Evolutionary conservation across 2,113 vertebrate genomes (phyloP), one percentile per base, ranked within the genome.

Genomic region (Chroicocephalus ridibundus): DNA sequence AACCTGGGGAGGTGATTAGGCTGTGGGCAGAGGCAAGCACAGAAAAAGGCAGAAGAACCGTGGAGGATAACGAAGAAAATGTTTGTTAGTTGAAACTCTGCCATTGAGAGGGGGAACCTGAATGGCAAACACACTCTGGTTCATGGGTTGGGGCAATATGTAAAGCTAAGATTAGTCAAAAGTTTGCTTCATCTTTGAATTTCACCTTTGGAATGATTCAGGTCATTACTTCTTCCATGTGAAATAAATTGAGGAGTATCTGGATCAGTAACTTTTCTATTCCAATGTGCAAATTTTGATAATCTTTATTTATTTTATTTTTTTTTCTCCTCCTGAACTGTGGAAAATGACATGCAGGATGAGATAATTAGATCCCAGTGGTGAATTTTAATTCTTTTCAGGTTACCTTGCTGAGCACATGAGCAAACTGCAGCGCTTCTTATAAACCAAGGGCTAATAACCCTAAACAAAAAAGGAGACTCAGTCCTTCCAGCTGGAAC

Each of bases 361-460:
- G 44, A 71, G 29, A 91, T 69, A 92, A 88, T 86, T 91, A 60
- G 21, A 82, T 71, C 36, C n/a, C 86, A 87, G 31, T 0, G 16
- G 32, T 76, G 46, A 91, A 94, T 94, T 89, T 94, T 65, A 89
- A 74, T 94, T 91, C 7, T 69, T 84, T 94, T 85, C 54, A 84
- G 22, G 27, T 74, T 87, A 76, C 54, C 40, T 94, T 87, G 26
- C 74, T 93, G 60, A 88, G 15, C 31, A 65, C 34, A 69, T 9
- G 11, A 91, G 18, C 54, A 85, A 79, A 80, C 65, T 22, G 25
- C 44, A 72, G 47, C 57, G 54, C 11, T 75, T 80, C 47, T 51
- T 89, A 74, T 57, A 92, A 94, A 92, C 51, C 19, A 75, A 90
- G 82, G 31, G 31, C 44, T 91, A 93, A 76, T 82, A 93, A 68